Evolutionary conservation across 2,888 invertebrate species (phyloP), one percentile per base, ranked within the genome.

Genomic region (Acrobasis suavella): DNA sequence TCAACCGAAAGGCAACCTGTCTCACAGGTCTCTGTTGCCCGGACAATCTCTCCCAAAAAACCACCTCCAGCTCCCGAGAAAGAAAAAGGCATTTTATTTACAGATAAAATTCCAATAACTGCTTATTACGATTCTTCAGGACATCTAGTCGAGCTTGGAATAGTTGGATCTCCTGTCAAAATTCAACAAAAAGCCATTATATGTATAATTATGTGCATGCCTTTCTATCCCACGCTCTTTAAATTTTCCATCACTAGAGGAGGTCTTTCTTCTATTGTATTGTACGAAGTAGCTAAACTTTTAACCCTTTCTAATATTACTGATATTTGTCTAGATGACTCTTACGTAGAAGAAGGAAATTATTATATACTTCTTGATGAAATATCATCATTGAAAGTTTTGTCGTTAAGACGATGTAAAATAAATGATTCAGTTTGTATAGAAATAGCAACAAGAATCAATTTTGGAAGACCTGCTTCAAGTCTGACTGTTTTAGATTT

Each of bases 281-380:
- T 87, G 6, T 56, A 72, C 46, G 83, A 85, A 64, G 76, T 87
- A 2, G 66, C 69, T 3, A 80, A 79, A 65, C 67, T 85, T 16
- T 66, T 87, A 1, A 76, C 76, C 0, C 70, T 72, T 67, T 86
- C 87, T 3, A 80, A 80, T 62, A 68, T 88, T 60, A 81, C 81
- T 2, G 80, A 86, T n/a, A 55, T 88, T 22, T 78, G 77, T 65
- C 70, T 87, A 0, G 87, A 88, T 59, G 78, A 79, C 55, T 74
- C 77, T 5, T 62, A 63, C 62, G 67, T 86, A 0, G 69, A 72
- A 1, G 71, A 81, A 63, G 79, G 75, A 0, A 80, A 81, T 63
- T 85, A 83, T 66, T 73, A 75, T 50, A 52, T 76, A 12, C 58
- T 87, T n/a, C 65, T 87, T 37, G 72, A 85, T 46, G 63, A 75